Evolutionary conservation across 1,140 invertebrate genomes (phyloP).

Genomic region (Drosophila sp.): DNA sequence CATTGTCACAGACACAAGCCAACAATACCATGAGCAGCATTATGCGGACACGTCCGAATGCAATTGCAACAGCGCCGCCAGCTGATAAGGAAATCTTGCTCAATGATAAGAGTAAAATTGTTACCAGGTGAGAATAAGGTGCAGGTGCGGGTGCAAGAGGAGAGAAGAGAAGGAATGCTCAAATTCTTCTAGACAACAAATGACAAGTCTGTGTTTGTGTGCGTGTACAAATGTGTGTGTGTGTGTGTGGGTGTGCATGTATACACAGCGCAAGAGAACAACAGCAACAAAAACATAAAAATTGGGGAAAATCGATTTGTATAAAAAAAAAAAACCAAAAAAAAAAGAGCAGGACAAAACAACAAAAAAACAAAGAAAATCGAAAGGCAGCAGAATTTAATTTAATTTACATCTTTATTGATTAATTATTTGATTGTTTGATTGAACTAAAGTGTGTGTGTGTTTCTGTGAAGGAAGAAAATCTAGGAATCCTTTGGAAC

Average conservation of each 20-base stretch:
- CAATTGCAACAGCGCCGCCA: constrained; percentile 38
- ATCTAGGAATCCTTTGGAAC: no score
- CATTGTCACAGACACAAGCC: constrained; percentile 36
- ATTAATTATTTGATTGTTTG: constrained; percentile 45
- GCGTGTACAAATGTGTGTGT: constrained; percentile 16
- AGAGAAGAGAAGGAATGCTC: constrained; percentile 12
- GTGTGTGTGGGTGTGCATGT: constrained; percentile 43
- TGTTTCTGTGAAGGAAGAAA: not conserved
- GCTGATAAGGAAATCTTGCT: constrained; percentile 52
- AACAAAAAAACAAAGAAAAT: constrained; percentile 24
- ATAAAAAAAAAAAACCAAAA: constrained; percentile 3
- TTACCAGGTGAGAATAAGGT: constrained; percentile 40
- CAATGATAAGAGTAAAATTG: constrained; percentile 57
- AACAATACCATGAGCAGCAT: constrained; percentile 31
- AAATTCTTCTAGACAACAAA: constrained; percentile 7
- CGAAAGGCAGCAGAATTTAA: constrained; percentile 20
- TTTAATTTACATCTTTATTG: constrained; percentile 76
- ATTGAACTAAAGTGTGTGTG: constrained; percentile 8
- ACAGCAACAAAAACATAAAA: constrained; percentile 56
- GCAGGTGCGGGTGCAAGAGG: not conserved
- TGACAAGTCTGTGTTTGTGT: constrained; percentile 17
- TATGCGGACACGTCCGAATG: constrained; percentile 45
- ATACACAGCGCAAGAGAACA: constrained; percentile 63
- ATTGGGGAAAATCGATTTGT: constrained; percentile 74
- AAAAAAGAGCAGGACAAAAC: not conserved